These are phyloP conservation scores for Leptarthrus brevirostris DNA, from an alignment of 2,888 invertebrate genomes.

Conservation along the genomic window DNA sequence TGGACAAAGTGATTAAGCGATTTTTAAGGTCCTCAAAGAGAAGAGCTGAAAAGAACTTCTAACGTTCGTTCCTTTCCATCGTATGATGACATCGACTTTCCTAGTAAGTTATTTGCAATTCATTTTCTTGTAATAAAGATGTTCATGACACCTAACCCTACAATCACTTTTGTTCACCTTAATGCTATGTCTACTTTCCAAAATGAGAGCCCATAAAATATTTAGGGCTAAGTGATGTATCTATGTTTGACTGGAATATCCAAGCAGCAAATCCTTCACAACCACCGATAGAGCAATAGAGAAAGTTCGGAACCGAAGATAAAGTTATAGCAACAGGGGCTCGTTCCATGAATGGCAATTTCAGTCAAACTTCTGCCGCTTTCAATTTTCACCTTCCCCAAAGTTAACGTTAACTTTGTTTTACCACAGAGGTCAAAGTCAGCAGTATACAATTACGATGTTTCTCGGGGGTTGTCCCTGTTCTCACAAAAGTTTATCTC, in stretches of 20 bases:
- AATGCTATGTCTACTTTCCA: background rate
- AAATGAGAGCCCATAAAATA: conserved; percentile 28
- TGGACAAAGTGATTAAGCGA: too few species aligned
- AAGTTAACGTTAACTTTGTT: conserved; percentile 9
- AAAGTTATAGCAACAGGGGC: conserved; percentile 12
- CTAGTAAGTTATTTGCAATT: conserved; percentile 26
- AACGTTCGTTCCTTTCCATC: too few species aligned
- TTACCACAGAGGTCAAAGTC: conserved; percentile 12
- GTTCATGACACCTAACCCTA: conserved; percentile 19
- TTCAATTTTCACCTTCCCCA: conserved; percentile 23
- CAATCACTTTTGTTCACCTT: conserved; percentile 32
- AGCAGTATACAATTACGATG: conserved; percentile 17
- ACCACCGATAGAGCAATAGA: background rate
- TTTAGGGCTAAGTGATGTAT: conserved; percentile 12
- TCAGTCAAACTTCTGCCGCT: conserved; percentile 15
- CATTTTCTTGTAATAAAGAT: conserved; percentile 33
- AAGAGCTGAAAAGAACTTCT: too few species aligned
- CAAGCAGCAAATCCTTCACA: background rate
- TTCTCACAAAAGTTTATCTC: background rate
- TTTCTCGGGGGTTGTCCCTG: background rate
- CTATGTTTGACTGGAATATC: conserved; percentile 23
- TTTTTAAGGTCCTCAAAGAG: too few species aligned
- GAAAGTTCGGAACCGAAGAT: conserved; percentile 5
- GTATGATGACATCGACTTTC: too few species aligned
- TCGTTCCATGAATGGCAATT: conserved; percentile 25